Evolutionary conservation across 2,113 vertebrate genomes (phyloP).

Genomic region (Cryptomyrus ogoouensis): DNA sequence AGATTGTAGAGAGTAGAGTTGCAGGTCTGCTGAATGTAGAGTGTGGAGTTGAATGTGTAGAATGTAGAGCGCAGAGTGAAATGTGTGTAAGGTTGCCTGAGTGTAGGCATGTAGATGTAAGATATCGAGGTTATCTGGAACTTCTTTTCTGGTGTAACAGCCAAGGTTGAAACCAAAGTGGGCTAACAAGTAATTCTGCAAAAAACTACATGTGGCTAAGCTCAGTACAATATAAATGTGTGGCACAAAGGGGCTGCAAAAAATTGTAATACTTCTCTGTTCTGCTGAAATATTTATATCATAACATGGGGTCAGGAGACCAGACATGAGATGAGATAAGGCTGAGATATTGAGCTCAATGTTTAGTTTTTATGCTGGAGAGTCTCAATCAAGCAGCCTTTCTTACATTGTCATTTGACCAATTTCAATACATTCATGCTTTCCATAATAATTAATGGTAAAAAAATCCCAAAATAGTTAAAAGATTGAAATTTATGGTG

Average conservation of each 20-base stretch:
- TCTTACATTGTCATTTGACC: neutral
- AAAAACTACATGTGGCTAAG: neutral
- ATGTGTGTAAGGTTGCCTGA: neutral
- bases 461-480: neutral
- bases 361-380: neutral
- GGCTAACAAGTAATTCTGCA: neutral
- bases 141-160: neutral
- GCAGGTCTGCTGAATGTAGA: too few relatives aligned
- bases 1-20: too few relatives aligned
- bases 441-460: neutral
- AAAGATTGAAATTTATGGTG: neutral
- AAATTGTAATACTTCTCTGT: neutral
- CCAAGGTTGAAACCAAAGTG: neutral
- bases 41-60: neutral
- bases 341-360: neutral
- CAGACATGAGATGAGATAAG: neutral
- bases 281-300: neutral
- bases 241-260: neutral
- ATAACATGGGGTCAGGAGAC: neutral
- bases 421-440: neutral
- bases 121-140: neutral
- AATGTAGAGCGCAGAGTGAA: neutral
- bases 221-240: neutral
- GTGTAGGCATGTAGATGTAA: neutral
- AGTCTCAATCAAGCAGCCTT: neutral